Evolutionary conservation across 2,797 vertebrate genomes (phyloP).

Genomic region (Netta rufina): DNA sequence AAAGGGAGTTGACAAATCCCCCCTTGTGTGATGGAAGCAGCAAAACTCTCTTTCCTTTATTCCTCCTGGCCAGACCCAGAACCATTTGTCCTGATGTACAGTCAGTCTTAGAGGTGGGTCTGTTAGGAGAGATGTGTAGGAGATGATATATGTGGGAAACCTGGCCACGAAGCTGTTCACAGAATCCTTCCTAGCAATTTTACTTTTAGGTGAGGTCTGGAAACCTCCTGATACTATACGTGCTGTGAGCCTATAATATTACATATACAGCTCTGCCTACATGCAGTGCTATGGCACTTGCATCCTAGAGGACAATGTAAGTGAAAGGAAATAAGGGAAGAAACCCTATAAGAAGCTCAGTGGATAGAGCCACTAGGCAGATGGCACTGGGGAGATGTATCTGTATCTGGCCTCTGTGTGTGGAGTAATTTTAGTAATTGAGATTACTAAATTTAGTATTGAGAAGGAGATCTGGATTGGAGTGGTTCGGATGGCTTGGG

Average conservation of each 20-base stretch:
- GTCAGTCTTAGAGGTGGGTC: neutral
- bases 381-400: neutral
- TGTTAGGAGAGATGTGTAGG: neutral
- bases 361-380: neutral
- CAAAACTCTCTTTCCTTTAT: neutral
- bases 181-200: neutral
- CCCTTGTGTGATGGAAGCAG: neutral
- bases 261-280: neutral
- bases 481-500: neutral
- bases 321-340: neutral
- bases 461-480: neutral
- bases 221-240: neutral
- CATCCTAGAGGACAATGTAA: neutral
- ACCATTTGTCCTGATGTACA: neutral
- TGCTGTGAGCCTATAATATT: neutral
- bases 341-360: neutral
- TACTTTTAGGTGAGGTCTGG: neutral
- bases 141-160: rapidly evolving
- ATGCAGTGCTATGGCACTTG: neutral
- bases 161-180: neutral
- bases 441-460: neutral
- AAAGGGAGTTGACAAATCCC: neutral
- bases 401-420: neutral
- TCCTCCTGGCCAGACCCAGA: neutral
- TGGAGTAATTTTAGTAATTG: neutral